Evolutionary conservation across 2,888 invertebrate species (phyloP).

Genomic region (Leptura quadrifasciata): DNA sequence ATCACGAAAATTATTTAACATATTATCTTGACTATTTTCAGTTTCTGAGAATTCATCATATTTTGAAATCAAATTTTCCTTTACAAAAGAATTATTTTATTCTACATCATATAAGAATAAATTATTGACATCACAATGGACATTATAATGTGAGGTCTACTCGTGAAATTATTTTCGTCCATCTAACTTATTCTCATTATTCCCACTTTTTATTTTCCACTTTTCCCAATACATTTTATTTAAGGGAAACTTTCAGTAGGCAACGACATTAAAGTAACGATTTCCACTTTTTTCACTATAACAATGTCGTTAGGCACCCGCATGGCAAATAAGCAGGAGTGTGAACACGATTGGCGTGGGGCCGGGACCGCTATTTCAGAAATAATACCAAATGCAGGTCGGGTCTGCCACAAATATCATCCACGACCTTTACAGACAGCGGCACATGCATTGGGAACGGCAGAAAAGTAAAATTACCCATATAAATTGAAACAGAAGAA

Average conservation of each 20-base stretch:
- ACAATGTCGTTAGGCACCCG: constrained; percentile 70
- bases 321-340: constrained; percentile 65
- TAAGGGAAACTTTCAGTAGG: constrained; percentile 44
- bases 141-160: too few species aligned
- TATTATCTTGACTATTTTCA: too few species aligned
- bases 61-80: too few species aligned
- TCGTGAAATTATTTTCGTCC: not conserved
- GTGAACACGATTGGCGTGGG: constrained; percentile 62
- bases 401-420: constrained; percentile 60
- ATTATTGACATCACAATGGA: too few species aligned
- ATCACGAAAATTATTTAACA: too few species aligned
- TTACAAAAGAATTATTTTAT: too few species aligned
- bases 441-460: constrained; percentile 45
- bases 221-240: constrained; percentile 47
- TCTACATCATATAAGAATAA: too few species aligned
- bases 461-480: constrained; percentile 50
- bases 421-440: constrained; percentile 43
- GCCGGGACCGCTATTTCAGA: constrained; percentile 56
- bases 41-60: too few species aligned
- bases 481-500: constrained; percentile 50
- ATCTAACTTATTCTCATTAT: constrained; percentile 6
- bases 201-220: constrained; percentile 27
- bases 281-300: constrained; percentile 59
- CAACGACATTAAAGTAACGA: constrained; percentile 54
- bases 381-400: constrained; percentile 68